Percentiles rank a stretch among this genome's conserved stretches.
These are phyloP conservation scores for Petrolisthes cinctipes DNA, from an alignment of 2,888 invertebrate species.

Conservation along the genomic window DNA sequence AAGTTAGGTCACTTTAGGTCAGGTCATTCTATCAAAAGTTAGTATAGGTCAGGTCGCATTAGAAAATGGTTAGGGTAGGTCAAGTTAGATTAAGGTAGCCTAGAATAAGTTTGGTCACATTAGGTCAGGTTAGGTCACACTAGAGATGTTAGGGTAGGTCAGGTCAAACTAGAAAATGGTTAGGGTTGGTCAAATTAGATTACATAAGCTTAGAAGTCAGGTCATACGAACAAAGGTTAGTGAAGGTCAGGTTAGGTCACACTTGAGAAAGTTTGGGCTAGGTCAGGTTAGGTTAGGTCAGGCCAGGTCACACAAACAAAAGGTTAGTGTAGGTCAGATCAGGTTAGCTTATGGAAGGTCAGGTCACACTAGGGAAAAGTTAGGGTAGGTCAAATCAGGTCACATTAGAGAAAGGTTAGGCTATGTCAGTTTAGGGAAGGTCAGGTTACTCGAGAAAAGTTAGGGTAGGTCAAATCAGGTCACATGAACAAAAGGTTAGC, in stretches of 20 bases:
- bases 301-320: too few species aligned
- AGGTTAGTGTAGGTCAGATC: background rate
- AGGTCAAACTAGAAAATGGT: background rate
- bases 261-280: background rate
- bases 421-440: background rate
- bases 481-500: background rate
- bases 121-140: constrained; percentile 3
- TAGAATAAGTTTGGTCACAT: background rate
- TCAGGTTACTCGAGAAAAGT: background rate
- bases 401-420: background rate
- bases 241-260: background rate
- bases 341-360: background rate
- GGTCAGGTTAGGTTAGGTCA: background rate
- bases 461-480: background rate
- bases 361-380: background rate
- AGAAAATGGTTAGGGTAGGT: constrained; percentile 2
- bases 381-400: background rate
- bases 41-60: background rate
- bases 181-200: background rate
- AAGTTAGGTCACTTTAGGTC: too few species aligned
- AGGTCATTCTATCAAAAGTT: too few species aligned
- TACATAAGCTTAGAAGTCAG: background rate
- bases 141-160: background rate
- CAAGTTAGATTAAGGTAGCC: background rate
- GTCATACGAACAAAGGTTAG: background rate